These are phyloP conservation scores for Xenopus laevis DNA, from an alignment of 2,113 vertebrate species.

Conservation along the genomic window DNA sequence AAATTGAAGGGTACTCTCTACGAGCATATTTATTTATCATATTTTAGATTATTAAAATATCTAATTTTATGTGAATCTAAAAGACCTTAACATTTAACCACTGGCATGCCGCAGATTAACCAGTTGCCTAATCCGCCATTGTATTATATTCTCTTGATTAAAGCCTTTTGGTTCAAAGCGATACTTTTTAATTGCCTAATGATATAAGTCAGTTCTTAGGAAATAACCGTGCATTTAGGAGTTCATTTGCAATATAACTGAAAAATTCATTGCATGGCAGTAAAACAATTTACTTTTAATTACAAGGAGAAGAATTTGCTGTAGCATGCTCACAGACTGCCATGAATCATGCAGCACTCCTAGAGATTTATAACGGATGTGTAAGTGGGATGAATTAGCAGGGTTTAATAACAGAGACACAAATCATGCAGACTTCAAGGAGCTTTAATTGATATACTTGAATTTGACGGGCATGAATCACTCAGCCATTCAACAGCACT, in stretches of 20 bases:
- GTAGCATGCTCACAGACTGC: constrained; percentile 83
- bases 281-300: constrained; percentile 99
- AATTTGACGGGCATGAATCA: constrained; percentile 89
- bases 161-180: constrained; percentile 78
- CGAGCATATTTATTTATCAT: constrained; percentile 9
- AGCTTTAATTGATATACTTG: constrained; percentile 95
- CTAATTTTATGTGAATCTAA: constrained; percentile 50
- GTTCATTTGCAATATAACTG: constrained; percentile 87
- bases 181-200: constrained; percentile 83
- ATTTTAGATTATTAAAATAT: constrained; percentile 46
- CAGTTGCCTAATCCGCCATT: constrained; percentile 48
- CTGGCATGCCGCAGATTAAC: not conserved
- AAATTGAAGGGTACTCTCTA: not conserved
- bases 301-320: constrained; percentile 96
- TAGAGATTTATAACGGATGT: constrained; percentile 94
- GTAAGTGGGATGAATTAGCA: constrained; percentile 94
- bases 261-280: constrained; percentile 91
- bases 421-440: constrained; percentile 91
- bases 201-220: constrained; percentile 80
- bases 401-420: constrained; percentile 94
- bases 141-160: constrained; percentile 76
- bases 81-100: constrained; percentile 58
- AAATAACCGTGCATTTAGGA: constrained; percentile 75
- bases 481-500: constrained; percentile 76
- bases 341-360: constrained; percentile 89